Conservation (phyloP, 2,797 vertebrate species). For the Phrynocephalus guinanensis region DNA sequence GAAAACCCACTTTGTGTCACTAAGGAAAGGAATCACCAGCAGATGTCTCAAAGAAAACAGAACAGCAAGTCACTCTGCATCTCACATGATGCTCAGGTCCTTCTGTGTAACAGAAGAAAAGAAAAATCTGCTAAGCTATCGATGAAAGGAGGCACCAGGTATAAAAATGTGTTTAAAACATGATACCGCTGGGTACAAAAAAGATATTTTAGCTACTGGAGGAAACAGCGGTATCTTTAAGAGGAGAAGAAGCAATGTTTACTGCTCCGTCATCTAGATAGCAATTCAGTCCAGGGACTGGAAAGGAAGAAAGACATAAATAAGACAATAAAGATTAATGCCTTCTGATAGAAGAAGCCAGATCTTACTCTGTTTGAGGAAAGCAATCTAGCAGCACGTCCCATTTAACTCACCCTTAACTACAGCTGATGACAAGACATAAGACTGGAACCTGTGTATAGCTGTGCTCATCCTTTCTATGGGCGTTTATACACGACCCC, state of each 20-base stretch:
- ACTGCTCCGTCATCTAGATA: background rate
- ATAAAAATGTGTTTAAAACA: background rate
- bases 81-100: too few species aligned
- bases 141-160: background rate
- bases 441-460: background rate
- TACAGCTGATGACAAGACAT: slow-evolving; percentile 38
- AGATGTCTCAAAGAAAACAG: background rate
- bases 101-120: background rate
- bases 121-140: background rate
- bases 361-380: background rate
- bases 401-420: slow-evolving; percentile 35
- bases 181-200: background rate
- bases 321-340: slow-evolving; percentile 52
- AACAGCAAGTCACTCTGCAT: background rate
- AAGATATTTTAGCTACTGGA: rapidly evolving
- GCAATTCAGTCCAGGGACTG: background rate
- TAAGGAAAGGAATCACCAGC: background rate
- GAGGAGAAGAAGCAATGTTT: background rate
- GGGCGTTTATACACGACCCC: too few species aligned
- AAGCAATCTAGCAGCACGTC: background rate
- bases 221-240: slow-evolving; percentile 10
- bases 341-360: slow-evolving; percentile 44
- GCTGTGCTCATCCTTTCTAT: background rate
- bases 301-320: slow-evolving; percentile 15
- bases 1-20: too few species aligned